Evolutionary conservation across 1,140 invertebrate species (phyloP).

Genomic region (Apis florea): DNA sequence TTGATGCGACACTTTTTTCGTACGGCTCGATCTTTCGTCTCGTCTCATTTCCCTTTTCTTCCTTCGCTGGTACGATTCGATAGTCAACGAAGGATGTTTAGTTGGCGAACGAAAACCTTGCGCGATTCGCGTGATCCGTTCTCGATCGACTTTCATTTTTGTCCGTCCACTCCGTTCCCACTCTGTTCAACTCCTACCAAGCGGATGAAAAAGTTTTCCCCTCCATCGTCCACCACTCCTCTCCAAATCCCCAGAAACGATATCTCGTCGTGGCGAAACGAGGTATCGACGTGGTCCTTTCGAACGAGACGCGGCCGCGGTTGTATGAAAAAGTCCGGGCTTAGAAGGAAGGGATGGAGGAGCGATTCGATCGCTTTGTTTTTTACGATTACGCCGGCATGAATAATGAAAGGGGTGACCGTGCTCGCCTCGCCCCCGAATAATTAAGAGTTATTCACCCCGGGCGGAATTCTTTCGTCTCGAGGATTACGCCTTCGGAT

Average conservation of each 20-base stretch:
- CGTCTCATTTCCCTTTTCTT: too few species aligned
- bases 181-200: background rate
- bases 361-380: background rate
- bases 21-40: background rate
- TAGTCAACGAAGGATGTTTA: background rate
- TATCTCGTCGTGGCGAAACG: slow-evolving; percentile 12
- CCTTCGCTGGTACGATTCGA: background rate
- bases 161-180: background rate
- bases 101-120: slow-evolving; percentile 29
- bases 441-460: slow-evolving; percentile 26
- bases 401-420: background rate
- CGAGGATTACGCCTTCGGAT: slow-evolving; percentile 9
- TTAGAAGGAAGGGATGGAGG: background rate
- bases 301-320: background rate
- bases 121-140: slow-evolving; percentile 63
- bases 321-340: background rate
- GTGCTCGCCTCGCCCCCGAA: background rate
- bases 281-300: slow-evolving; percentile 31
- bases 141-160: background rate
- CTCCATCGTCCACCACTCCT: background rate
- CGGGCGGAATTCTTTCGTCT: background rate
- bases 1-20: slow-evolving; percentile 33
- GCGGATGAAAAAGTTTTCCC: slow-evolving; percentile 58
- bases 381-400: background rate
- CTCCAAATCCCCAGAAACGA: slow-evolving; percentile 47